Base-by-base conservation (phyloP, 2,797 vertebrate species). In the Perodicticus potto region DNA sequence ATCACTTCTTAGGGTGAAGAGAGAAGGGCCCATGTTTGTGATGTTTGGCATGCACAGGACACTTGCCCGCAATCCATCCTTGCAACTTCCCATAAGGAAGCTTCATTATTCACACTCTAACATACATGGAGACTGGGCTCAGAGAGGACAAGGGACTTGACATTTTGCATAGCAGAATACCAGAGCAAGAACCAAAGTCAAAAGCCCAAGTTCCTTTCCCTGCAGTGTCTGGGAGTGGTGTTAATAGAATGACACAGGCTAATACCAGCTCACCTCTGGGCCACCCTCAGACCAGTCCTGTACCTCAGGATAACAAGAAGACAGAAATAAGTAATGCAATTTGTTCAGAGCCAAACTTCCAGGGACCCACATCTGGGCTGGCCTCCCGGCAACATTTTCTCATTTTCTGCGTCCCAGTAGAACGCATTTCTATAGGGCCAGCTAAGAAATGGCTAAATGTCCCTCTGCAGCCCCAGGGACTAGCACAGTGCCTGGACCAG, bases 11-110 rank as follows among this genome's bases (percentile, higher is more conserved):
- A 49, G 45, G 32, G 27, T 20, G 7, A 37, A 49, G 40, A 29
- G 59, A 13, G 37, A 23, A 69, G 19, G 55, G 0, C 0, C 34
- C 3, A 0, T 2, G 25, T 9, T 12, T 4, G 16, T 20, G 10
- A 27, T 3, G 16, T 29, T 53, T 11, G 11, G 7, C 22, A 3
- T 12, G 7, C 25, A 69, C 34, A 5, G 11, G 27, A 23, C 22
- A 40, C n/a, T 5, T 23, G 27, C 22, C 20, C 4, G 1, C 32
- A 34, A 40, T 29, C 4, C 3, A 32, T 27, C 65, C 81, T 77
- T 49, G 29, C 4, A 16, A 9, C 9, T n/a, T 45, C 37, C 49
- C 49, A 23, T 2, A 4, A 89, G 63, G 43, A 95, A 20, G 40
- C 11, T 1, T 12, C 11, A 8, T 25, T 19, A 9, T 22, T 16